Base-by-base conservation (phyloP, 2,888 invertebrate species). In the Chalcis sispes region DNA sequence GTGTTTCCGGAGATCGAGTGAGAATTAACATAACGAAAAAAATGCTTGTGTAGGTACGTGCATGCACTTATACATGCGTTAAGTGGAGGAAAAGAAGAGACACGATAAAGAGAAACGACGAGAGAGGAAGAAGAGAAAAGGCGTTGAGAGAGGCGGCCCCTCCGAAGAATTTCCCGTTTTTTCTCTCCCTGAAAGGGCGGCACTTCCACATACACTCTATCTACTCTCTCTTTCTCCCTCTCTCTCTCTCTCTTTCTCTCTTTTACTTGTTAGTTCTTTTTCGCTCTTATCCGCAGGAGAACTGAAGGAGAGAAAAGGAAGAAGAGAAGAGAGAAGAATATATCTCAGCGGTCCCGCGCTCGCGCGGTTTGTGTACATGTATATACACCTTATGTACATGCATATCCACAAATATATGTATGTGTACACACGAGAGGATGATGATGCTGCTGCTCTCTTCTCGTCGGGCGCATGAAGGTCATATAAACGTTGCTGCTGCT, bases 391-490 rank as follows among this genome's bases (percentile, higher is more conserved):
- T 54, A 59, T 59, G 40, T 58, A 25, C 52, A 20, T 52, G 36
- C 42, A 4, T 36, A 50, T 65, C n/a, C 54, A 40, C 20, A 61
- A 20, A 46, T 25, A 20, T 40, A 20, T 46, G 58, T 48, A 36
- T 42, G 52, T 42, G 64, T 56, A n/a, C 52, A 46, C 42, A 67
- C 52, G 65, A 56, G 54, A 59, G 58, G 66, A 73, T 56, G 72
- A 67, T 70, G 77, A 67, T 73, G 75, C 75, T 64, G 70, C 75
- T 64, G 46, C 72, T 77, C 66, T 61, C 71, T 72, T 67, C 67
- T 61, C 71, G 40, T 74, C 77, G 77, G 74, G 66, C 77, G 70
- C 74, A 64, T 77, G 77, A 77, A 77, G 77, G 77, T 77, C 77
- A 77, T 59, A 61, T 50, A 56, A 70, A 56, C 65, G 56, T 23